Conservation (phyloP, 2,113 vertebrate genomes). For the Platysteira castanea region DNA sequence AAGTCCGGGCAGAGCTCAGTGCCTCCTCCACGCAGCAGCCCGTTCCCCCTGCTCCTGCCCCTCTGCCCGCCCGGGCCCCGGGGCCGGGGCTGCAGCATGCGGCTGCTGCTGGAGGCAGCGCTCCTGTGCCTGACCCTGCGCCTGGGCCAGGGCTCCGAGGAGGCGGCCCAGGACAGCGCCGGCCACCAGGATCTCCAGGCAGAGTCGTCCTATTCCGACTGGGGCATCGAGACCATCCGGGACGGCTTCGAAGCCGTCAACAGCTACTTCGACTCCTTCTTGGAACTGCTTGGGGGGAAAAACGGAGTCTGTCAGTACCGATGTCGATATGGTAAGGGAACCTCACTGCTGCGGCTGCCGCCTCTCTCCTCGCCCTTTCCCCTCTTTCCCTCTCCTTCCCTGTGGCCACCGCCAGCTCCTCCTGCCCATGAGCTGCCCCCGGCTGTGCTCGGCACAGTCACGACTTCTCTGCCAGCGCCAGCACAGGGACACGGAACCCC, state of each 20-base stretch:
- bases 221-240: conserved; percentile 85
- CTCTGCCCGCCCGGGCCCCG: not conserved
- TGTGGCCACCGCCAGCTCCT: not conserved
- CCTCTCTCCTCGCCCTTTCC: not conserved
- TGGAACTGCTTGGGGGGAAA: conserved; percentile 90
- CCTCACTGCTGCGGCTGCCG: not conserved
- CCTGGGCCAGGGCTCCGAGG: not conserved
- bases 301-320: conserved; percentile 92
- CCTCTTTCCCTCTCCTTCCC: not conserved
- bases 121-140: conserved; percentile 72
- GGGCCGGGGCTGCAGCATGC: conserved; percentile 51
- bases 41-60: not conserved
- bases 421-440: rapidly evolving
- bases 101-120: not conserved
- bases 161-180: not conserved
- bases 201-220: conserved; percentile 70
- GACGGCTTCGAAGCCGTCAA: conserved; percentile 85
- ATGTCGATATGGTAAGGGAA: conserved; percentile 85
- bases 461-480: not conserved
- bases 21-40: not conserved
- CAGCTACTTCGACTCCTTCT: conserved; percentile 88
- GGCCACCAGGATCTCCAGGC: not conserved
- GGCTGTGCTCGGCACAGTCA: not conserved
- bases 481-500: not conserved
- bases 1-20: conserved; percentile 70